Conservation (phyloP, 2,888 invertebrate species). For the Nesidiocoris tenuis region DNA sequence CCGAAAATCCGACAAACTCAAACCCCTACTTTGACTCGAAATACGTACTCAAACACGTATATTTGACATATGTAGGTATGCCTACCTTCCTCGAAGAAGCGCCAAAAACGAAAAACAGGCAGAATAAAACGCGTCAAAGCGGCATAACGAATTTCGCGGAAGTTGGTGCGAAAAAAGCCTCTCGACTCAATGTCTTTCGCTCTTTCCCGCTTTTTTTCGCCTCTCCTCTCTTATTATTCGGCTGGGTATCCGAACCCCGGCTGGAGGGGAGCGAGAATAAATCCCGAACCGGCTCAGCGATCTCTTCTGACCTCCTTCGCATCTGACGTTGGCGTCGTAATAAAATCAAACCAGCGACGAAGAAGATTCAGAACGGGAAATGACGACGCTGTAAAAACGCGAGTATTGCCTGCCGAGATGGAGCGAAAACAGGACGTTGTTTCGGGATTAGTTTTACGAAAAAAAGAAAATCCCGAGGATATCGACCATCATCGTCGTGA, state of each 20-base stretch:
- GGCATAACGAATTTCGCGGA: neutral
- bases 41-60: too few relatives aligned
- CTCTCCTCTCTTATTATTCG: too few relatives aligned
- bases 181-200: neutral
- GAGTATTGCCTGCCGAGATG: neutral
- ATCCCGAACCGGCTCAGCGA: neutral
- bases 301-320: neutral
- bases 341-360: neutral
- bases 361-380: neutral
- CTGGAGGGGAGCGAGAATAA: neutral
- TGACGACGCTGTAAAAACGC: neutral
- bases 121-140: too few relatives aligned
- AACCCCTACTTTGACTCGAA: too few relatives aligned
- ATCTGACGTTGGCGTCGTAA: neutral
- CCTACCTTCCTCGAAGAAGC: neutral
- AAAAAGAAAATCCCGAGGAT: neutral
- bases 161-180: neutral
- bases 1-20: too few relatives aligned
- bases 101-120: too few relatives aligned
- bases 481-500: neutral
- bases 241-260: neutral
- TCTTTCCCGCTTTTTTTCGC: too few relatives aligned
- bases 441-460: neutral
- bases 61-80: neutral
- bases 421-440: neutral